phyloP scores from a whole-genome alignment of 2,888 invertebrate species.

The Amphimallon solstitiale region DNA sequence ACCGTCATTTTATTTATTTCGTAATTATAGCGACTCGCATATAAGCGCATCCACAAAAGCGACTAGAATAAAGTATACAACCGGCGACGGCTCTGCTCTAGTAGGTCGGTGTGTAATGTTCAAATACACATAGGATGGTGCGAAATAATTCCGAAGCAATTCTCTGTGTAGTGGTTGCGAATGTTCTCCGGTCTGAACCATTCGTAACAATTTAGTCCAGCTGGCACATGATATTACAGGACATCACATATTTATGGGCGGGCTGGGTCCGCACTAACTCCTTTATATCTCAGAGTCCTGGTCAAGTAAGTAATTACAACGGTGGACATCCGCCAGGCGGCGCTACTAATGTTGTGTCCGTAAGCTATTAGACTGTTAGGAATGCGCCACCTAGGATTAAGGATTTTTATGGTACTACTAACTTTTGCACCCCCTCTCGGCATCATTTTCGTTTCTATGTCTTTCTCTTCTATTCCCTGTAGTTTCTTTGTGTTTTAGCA shows the following conservation, averaged over 20 bases:
- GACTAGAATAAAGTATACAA: constrained; percentile 26
- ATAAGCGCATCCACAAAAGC: constrained; percentile 21
- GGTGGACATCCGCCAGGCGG: constrained; percentile 55
- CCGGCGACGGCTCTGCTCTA: neutral
- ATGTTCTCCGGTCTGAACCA: constrained; percentile 58
- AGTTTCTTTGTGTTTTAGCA: neutral
- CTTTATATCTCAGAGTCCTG: constrained; percentile 55
- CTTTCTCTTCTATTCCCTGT: constrained; percentile 18
- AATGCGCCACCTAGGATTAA: constrained; percentile 52
- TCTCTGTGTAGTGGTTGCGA: constrained; percentile 57
- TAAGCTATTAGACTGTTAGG: constrained; percentile 54
- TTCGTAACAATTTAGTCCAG: constrained; percentile 65
- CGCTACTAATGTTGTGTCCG: constrained; percentile 50
- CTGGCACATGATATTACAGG: constrained; percentile 65
- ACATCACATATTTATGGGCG: constrained; percentile 65
- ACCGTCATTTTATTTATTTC: constrained; percentile 43
- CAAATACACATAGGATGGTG: constrained; percentile 51
- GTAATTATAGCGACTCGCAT: constrained; percentile 46
- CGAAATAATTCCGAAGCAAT: constrained; percentile 60
- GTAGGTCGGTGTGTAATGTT: constrained; percentile 23
- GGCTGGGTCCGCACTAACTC: constrained; percentile 55
- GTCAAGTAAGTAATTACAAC: constrained; percentile 61
- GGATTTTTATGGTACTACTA: constrained; percentile 48
- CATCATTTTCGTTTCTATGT: constrained; percentile 23
- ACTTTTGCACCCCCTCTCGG: constrained; percentile 28